A percentile compares a stretch with the other conserved stretches of the same genome.
These are phyloP conservation scores for Brachyhypopomus occidentalis DNA, from an alignment of 2,113 vertebrate species.

Conservation along the genomic window DNA sequence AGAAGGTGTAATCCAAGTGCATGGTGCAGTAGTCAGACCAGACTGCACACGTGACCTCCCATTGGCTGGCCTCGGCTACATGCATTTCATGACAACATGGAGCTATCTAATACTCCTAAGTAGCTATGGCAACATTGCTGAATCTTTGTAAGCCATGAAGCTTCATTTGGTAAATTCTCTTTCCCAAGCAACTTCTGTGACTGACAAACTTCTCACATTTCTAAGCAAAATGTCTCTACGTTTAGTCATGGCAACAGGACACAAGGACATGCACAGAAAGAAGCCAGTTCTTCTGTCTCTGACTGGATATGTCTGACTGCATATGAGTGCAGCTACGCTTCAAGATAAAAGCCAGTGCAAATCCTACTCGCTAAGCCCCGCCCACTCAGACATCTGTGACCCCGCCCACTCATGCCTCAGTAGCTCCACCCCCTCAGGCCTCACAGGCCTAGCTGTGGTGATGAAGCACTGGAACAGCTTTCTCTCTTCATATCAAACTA, in stretches of 20 bases:
- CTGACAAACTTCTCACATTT: slow-evolving; percentile 46
- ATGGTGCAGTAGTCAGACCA: slow-evolving; percentile 4
- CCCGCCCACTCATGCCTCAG: no score
- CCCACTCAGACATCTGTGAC: no score
- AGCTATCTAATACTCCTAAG: slow-evolving; percentile 38
- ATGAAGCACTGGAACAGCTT: not conserved
- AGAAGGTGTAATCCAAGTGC: not conserved
- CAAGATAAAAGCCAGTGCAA: not conserved
- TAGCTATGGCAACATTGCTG: slow-evolving; percentile 39
- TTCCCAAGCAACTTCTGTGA: slow-evolving; percentile 42
- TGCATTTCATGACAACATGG: slow-evolving; percentile 15
- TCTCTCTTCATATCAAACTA: not conserved
- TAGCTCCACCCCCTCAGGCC: not conserved
- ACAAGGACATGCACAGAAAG: slow-evolving; percentile 7
- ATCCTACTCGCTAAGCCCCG: no score
- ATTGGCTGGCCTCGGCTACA: not conserved
- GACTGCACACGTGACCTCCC: not conserved
- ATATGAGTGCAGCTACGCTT: not conserved
- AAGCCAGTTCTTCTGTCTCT: slow-evolving; percentile 13
- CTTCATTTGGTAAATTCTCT: slow-evolving; percentile 64
- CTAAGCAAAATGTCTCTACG: slow-evolving; percentile 56
- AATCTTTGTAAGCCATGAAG: slow-evolving; percentile 54
- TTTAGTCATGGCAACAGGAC: slow-evolving; percentile 64
- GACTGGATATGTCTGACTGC: not conserved
- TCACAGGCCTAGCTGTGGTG: not conserved